phyloP scores from a whole-genome alignment of 2,113 vertebrate genomes.

The Lepidothrix coronata region DNA sequence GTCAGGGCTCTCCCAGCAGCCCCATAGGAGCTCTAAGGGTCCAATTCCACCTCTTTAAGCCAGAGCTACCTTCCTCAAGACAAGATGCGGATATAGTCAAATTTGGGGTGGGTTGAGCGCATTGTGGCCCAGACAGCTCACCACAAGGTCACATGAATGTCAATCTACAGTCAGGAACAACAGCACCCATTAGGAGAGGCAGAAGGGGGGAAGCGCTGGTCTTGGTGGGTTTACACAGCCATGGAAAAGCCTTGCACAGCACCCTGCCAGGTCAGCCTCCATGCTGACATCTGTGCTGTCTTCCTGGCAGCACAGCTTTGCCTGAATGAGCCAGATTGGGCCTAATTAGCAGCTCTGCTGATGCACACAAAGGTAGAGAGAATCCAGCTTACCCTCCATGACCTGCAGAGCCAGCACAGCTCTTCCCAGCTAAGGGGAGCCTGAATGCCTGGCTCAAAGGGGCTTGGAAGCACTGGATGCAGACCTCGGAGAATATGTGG shows the following conservation, averaged over 20 bases:
- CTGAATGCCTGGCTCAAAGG: neutral
- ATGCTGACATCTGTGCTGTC: constrained; percentile 47
- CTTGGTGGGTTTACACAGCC: neutral
- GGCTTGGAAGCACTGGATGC: neutral
- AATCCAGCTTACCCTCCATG: constrained; percentile 66
- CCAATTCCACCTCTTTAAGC: neutral
- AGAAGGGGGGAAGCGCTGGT: neutral
- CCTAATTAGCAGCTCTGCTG: constrained; percentile 68
- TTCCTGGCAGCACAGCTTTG: constrained; percentile 50
- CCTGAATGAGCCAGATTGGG: constrained; percentile 59
- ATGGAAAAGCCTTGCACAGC: constrained; percentile 14
- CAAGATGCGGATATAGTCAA: neutral
- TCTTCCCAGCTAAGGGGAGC: neutral
- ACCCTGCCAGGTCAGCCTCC: constrained; percentile 19
- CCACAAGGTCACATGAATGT: constrained; percentile 31
- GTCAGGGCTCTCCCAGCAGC: neutral
- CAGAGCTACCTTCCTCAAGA: neutral
- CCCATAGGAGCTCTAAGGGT: neutral
- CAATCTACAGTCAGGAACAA: neutral
- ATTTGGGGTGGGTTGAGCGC: neutral
- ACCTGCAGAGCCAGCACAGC: constrained; percentile 55
- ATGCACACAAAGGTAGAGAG: constrained; percentile 58
- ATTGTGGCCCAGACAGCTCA: neutral
- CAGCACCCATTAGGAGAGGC: neutral
- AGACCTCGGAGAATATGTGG: neutral